phyloP scores from a whole-genome alignment of 1,140 invertebrate species.

The Pantala flavescens region DNA sequence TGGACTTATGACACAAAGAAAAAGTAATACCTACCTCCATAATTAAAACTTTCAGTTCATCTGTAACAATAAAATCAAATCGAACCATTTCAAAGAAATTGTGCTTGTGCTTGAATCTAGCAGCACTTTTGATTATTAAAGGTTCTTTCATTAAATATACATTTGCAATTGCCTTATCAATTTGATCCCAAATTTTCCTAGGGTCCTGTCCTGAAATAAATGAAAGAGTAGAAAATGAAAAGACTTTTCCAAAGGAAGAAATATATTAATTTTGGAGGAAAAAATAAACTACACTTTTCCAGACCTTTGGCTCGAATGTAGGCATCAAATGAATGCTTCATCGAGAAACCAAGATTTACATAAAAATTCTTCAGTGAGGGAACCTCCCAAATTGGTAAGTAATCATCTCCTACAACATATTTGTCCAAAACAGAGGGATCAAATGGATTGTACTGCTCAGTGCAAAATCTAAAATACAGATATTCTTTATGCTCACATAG shows the following conservation, averaged over 20 bases:
- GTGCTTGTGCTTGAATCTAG: conserved; percentile 41
- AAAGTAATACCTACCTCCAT: too few species aligned
- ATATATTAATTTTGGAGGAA: too few species aligned
- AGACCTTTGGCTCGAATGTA: conserved; percentile 34
- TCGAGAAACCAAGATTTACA: conserved; percentile 62
- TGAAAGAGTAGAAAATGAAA: too few species aligned
- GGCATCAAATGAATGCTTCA: conserved; percentile 78
- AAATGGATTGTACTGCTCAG: conserved; percentile 86
- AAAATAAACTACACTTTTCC: too few species aligned
- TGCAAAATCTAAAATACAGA: conserved; percentile 64
- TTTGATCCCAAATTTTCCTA: conserved; percentile 65
- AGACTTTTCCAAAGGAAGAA: too few species aligned
- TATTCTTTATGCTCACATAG: background rate
- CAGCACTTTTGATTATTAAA: conserved; percentile 32
- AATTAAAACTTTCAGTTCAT: conserved; percentile 73
- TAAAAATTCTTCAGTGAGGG: conserved; percentile 63
- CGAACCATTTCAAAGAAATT: conserved; percentile 93
- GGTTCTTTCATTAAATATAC: conserved; percentile 67
- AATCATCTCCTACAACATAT: conserved; percentile 92
- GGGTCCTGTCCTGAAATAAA: conserved; percentile 50
- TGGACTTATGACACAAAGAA: too few species aligned
- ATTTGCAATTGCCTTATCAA: conserved; percentile 63
- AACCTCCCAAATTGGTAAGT: conserved; percentile 88
- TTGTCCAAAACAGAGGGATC: conserved; percentile 69
- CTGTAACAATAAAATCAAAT: conserved; percentile 87